Percentiles rank a stretch among this genome's conserved stretches.
Conservation (phyloP, 2,888 invertebrate genomes). For the Oscheius sp. region DNA sequence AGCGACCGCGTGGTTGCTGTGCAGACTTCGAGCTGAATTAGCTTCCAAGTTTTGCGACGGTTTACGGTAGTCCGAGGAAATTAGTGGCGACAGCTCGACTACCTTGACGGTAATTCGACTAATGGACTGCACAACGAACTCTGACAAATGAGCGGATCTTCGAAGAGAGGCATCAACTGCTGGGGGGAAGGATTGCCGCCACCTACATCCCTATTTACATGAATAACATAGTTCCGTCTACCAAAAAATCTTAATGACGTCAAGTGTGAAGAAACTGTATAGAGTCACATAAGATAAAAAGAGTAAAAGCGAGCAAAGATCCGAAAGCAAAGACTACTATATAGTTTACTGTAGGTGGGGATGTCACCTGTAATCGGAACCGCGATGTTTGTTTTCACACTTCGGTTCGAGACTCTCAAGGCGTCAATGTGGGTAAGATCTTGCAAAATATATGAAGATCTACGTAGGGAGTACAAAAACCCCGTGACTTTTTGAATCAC, state of each 20-base stretch:
- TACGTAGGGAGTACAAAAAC: slow-evolving; percentile 23
- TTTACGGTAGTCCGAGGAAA: slow-evolving; percentile 17
- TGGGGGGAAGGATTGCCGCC: neutral
- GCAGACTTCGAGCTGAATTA: slow-evolving; percentile 19
- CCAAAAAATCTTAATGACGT: slow-evolving; percentile 26
- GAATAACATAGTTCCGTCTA: slow-evolving; percentile 32
- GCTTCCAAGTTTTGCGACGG: slow-evolving; percentile 2
- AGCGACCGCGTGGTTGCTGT: slow-evolving; percentile 7
- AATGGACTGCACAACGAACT: slow-evolving; percentile 22
- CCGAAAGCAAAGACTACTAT: neutral
- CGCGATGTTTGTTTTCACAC: slow-evolving; percentile 30
- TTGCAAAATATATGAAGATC: slow-evolving; percentile 14
- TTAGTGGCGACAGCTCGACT: slow-evolving; percentile 7
- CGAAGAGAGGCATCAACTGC: neutral
- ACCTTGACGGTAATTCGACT: slow-evolving; percentile 18
- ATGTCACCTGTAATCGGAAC: slow-evolving; percentile 8
- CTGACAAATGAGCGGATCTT: slow-evolving; percentile 6
- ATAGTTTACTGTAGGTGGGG: too few species aligned
- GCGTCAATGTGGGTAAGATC: slow-evolving; percentile 28
- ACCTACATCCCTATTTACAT: slow-evolving; percentile 29
- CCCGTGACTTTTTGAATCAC: neutral
- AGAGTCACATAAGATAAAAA: neutral
- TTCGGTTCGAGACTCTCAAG: slow-evolving; percentile 28
- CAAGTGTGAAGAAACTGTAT: neutral
- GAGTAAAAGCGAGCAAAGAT: neutral